These are phyloP conservation scores for Hylomyscus alleni DNA, from an alignment of 2,797 vertebrate genomes.

Conservation along the genomic window DNA sequence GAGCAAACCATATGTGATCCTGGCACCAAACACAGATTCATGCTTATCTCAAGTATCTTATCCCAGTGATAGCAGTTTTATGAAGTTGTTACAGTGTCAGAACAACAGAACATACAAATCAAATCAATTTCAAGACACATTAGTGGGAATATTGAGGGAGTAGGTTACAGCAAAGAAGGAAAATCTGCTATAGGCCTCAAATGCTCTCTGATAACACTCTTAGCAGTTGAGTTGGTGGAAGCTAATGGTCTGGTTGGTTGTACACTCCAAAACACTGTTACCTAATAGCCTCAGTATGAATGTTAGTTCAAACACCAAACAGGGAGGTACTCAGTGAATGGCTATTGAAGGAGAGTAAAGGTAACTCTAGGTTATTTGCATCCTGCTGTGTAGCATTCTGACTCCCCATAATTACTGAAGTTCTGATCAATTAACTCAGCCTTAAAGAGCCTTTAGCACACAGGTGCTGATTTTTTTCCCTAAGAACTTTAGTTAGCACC, in stretches of 20 bases:
- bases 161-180: background rate
- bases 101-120: background rate
- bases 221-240: background rate
- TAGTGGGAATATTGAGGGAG: background rate
- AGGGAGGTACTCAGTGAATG: background rate
- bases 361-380: background rate
- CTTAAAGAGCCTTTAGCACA: background rate
- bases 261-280: background rate
- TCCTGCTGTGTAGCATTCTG: background rate
- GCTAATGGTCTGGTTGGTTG: conserved; percentile 9
- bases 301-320: background rate
- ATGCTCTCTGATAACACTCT: background rate
- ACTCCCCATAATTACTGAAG: background rate
- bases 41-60: background rate
- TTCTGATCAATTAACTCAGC: background rate
- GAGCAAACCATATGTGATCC: background rate
- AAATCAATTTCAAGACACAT: background rate
- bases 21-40: background rate
- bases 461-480: background rate
- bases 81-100: background rate
- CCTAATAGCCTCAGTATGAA: background rate
- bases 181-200: background rate
- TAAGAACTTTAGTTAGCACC: background rate
- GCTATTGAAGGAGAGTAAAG: background rate
- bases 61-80: background rate